Evolutionary conservation across 92 coral and sea anemone genomes (phyloP).

Genomic region (Phenganax stokvisi): DNA sequence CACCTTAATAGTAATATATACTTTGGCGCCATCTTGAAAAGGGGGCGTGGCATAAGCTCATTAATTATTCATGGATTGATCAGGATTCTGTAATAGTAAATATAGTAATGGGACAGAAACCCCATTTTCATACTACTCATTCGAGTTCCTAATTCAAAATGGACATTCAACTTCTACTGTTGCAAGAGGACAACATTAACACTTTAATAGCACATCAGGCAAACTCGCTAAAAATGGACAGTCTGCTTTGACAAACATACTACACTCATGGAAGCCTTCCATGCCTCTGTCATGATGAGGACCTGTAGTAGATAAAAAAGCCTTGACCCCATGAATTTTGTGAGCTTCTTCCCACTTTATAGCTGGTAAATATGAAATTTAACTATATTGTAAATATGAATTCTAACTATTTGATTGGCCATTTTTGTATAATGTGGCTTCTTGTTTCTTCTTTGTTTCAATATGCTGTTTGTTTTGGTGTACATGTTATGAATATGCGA

Average conservation of each 20-base stretch:
- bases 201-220: slow-evolving; percentile 29
- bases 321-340: slow-evolving; percentile 10
- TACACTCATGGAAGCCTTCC: slow-evolving; percentile 33
- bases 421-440: slow-evolving; percentile 34
- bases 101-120: no score
- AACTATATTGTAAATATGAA: background rate
- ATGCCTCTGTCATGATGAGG: slow-evolving; percentile 31
- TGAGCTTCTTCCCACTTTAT: slow-evolving; percentile 27
- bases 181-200: slow-evolving; percentile 31
- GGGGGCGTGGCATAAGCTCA: no score
- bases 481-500: slow-evolving; percentile 41
- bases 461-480: slow-evolving; percentile 41
- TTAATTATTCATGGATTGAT: no score
- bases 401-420: background rate
- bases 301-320: background rate
- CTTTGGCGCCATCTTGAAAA: no score
- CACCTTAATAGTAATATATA: no score
- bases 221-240: slow-evolving; percentile 30
- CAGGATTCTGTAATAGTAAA: no score
- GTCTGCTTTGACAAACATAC: slow-evolving; percentile 32
- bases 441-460: slow-evolving; percentile 38
- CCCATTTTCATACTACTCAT: background rate
- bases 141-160: slow-evolving; percentile 7
- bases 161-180: slow-evolving; percentile 40
- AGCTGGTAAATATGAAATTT: slow-evolving; percentile 26